These are phyloP conservation scores for Ophonus ardosiacus DNA, from an alignment of 2,888 invertebrate genomes.

Conservation along the genomic window DNA sequence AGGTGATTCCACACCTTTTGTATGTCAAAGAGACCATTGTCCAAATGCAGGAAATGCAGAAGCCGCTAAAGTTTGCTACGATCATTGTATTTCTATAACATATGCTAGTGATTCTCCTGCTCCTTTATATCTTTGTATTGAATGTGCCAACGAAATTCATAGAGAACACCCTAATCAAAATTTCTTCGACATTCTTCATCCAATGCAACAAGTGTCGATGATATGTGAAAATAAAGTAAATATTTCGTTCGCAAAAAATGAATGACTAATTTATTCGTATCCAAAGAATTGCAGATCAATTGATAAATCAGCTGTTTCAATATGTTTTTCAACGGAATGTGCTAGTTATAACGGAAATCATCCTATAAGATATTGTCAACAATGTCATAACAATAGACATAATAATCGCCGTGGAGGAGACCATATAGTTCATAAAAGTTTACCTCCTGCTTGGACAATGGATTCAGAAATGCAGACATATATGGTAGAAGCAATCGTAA, in stretches of 20 bases:
- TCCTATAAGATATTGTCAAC: slow-evolving; percentile 95
- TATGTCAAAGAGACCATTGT: slow-evolving; percentile 95
- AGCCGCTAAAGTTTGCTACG: slow-evolving; percentile 95
- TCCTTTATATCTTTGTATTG: slow-evolving; percentile 96
- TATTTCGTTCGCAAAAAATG: slow-evolving; percentile 8
- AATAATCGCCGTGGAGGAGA: slow-evolving; percentile 91
- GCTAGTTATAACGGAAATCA: slow-evolving; percentile 97
- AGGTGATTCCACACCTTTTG: slow-evolving; percentile 88
- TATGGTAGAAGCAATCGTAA: slow-evolving; percentile 95
- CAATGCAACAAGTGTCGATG: slow-evolving; percentile 96
- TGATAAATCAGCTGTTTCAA: slow-evolving; percentile 95
- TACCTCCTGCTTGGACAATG: slow-evolving; percentile 93
- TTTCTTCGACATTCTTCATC: slow-evolving; percentile 92
- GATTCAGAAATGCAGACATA: slow-evolving; percentile 94
- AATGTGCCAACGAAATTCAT: slow-evolving; percentile 95
- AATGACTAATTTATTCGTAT: slow-evolving; percentile 40
- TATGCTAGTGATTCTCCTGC: slow-evolving; percentile 93
- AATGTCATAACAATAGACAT: slow-evolving; percentile 93
- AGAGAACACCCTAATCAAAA: slow-evolving; percentile 91
- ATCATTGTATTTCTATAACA: slow-evolving; percentile 93
- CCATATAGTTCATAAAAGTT: slow-evolving; percentile 93
- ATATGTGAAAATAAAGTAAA: slow-evolving; percentile 95
- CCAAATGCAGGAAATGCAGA: slow-evolving; percentile 91
- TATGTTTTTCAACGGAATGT: slow-evolving; percentile 98
- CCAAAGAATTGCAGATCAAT: slow-evolving; percentile 92